Percentiles rank a stretch among this genome's conserved stretches.
These are phyloP conservation scores for Amiota communis DNA, from an alignment of 2,888 invertebrate species.

Conservation along the genomic window DNA sequence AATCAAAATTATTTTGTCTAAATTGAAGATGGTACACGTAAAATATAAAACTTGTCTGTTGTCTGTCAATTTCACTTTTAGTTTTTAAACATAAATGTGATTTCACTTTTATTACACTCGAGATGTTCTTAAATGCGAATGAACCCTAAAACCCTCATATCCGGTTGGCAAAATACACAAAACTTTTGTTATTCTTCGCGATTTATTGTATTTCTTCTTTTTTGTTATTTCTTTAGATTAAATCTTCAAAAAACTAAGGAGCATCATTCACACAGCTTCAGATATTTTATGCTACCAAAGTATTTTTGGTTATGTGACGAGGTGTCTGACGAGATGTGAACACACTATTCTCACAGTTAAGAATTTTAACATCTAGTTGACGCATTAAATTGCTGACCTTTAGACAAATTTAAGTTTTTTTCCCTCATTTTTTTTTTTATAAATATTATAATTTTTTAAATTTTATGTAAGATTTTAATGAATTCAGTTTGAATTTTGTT, in stretches of 20 bases:
- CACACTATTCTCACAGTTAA: too few species aligned
- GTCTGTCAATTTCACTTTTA: conserved; percentile 51
- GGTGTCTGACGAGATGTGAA: too few species aligned
- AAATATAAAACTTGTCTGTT: background rate
- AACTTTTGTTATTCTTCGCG: background rate
- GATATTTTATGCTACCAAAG: too few species aligned
- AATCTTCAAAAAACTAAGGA: background rate
- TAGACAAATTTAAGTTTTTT: too few species aligned
- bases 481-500: too few species aligned
- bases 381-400: too few species aligned
- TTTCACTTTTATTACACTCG: conserved; percentile 53
- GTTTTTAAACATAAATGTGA: conserved; percentile 34
- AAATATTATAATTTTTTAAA: too few species aligned
- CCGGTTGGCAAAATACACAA: conserved; percentile 15
- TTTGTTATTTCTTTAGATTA: background rate
- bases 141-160: conserved; percentile 30
- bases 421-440: too few species aligned
- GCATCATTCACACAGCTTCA: conserved; percentile 8
- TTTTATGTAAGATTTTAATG: too few species aligned
- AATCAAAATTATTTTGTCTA: conserved; percentile 2
- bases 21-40: background rate
- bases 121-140: conserved; percentile 12
- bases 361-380: too few species aligned
- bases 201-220: conserved; percentile 4
- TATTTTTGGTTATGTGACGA: too few species aligned